Percentiles rank a stretch among this genome's conserved stretches.
These are phyloP conservation scores for Maniola jurtina DNA, from an alignment of 1,140 invertebrate species.

Conservation along the genomic window DNA sequence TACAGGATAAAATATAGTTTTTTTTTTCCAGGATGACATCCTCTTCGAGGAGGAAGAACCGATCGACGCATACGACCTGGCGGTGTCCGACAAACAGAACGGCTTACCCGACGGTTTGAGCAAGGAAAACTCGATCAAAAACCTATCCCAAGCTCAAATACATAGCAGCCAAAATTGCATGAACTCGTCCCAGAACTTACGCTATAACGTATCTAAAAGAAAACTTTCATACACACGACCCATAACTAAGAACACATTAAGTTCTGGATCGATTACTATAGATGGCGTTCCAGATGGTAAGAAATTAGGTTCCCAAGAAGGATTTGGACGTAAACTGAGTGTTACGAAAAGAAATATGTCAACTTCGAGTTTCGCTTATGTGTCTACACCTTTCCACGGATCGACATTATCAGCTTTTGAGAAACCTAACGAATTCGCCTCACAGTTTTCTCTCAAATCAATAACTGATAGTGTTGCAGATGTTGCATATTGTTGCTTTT, in stretches of 20 bases:
- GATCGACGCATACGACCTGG: constrained; percentile 59
- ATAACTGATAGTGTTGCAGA: constrained; percentile 79
- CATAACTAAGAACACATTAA: constrained; percentile 52
- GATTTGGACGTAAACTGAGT: constrained; percentile 53
- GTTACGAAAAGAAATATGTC: constrained; percentile 83
- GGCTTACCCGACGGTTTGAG: constrained; percentile 37
- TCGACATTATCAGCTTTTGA: constrained; percentile 86
- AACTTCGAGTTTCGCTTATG: constrained; percentile 88
- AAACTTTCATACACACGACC: constrained; percentile 59
- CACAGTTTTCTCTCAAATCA: constrained; percentile 86
- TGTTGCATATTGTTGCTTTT: constrained; percentile 68
- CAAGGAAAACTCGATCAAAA: constrained; percentile 40
- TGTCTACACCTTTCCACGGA: constrained; percentile 90
- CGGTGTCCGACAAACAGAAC: constrained; percentile 38
- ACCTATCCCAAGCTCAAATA: constrained; percentile 39
- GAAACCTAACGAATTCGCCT: constrained; percentile 85
- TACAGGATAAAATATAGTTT: neutral
- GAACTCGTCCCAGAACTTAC: constrained; percentile 46
- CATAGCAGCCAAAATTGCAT: constrained; percentile 51
- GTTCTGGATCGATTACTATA: constrained; percentile 53
- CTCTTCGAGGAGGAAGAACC: constrained; percentile 79
- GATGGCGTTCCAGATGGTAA: constrained; percentile 43
- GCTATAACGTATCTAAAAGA: constrained; percentile 54
- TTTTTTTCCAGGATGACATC: constrained; percentile 65
- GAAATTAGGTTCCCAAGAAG: constrained; percentile 55